Evolutionary conservation across 37 sponge, comb jelly and placozoan genomes (phyloP), one percentile per base, ranked within the genome.

Genomic region (Cladorhizidae sp.): DNA sequence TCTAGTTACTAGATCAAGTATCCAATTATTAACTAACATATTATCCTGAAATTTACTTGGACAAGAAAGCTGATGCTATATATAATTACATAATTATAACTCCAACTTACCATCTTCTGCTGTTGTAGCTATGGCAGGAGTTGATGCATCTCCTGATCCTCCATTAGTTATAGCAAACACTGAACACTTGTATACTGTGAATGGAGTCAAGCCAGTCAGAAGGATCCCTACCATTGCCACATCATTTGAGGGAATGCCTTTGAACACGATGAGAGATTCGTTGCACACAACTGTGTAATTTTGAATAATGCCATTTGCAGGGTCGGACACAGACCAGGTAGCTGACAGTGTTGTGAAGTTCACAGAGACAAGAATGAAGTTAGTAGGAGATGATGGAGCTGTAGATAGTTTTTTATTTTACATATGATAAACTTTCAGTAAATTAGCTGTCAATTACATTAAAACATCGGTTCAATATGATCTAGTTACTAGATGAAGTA

Each of bases 121-220:
- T 43, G 88, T 87, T 76, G 12, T 67, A 14, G 22, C 57, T 18
- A 43, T 7, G 25, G 49, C 70, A 67, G 70, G 1, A 39, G 51
- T 54, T 25, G 84, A 83, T 31, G 57, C 29, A 20, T 37, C 33
- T 56, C 89, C 82, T 36, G 57, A 59, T n/a, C 89, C 89, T 42
- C 38, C 80, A 78, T 39, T 67, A 22, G 89, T 89, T 39, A 57
- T 78, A 35, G 85, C 90, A 70, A 84, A 64, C 50, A 84, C 90
- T 54, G 40, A 57, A 62, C 80, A 84, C 23, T 74, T 58, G 52
- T 89, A 89, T 12, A 22, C 9, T 0, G 90, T 89, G 67, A 80
- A 89, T 57, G 85, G 76, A 18, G 7, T n/a, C 17, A 89, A 76
- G 20, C 67, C 85, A 12, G 51, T 67, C 32, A 89, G 1, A 20